Conservation (phyloP, 2,888 invertebrate genomes). For the Notocelia uddmanniana region DNA sequence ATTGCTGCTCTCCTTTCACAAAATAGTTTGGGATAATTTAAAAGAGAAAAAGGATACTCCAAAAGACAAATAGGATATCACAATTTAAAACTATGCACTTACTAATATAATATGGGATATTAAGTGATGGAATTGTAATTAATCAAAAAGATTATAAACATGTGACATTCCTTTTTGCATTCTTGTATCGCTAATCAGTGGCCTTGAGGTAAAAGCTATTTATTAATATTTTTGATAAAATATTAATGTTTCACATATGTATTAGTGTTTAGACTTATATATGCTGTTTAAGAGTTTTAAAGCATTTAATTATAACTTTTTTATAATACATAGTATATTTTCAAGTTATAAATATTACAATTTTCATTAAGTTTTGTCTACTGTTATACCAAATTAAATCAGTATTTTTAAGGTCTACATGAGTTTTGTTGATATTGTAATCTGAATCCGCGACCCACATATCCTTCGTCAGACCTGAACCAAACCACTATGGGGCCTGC, state of each 20-base stretch:
- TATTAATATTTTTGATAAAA: neutral
- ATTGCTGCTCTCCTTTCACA: conserved; percentile 88
- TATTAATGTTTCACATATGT: neutral
- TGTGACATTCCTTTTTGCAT: neutral
- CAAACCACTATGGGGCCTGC: conserved; percentile 90
- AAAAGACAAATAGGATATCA: conserved; percentile 55
- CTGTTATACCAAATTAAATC: conserved; percentile 11
- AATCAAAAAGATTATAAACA: neutral
- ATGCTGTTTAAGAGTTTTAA: neutral
- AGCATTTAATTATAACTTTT: neutral
- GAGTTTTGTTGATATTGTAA: conserved; percentile 89
- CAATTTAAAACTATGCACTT: neutral
- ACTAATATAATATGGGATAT: neutral
- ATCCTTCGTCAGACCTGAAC: conserved; percentile 88
- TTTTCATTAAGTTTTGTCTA: neutral
- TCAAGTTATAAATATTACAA: neutral
- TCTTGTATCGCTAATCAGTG: neutral
- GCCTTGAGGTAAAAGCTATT: neutral
- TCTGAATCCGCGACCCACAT: conserved; percentile 89
- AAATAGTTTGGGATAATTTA: conserved; percentile 83
- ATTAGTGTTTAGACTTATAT: neutral
- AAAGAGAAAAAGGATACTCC: conserved; percentile 53
- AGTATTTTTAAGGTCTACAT: conserved; percentile 70
- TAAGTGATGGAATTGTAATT: neutral
- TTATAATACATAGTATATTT: neutral